Conservation (phyloP, 2,113 vertebrate genomes). For the Entelurus aequoreus region DNA sequence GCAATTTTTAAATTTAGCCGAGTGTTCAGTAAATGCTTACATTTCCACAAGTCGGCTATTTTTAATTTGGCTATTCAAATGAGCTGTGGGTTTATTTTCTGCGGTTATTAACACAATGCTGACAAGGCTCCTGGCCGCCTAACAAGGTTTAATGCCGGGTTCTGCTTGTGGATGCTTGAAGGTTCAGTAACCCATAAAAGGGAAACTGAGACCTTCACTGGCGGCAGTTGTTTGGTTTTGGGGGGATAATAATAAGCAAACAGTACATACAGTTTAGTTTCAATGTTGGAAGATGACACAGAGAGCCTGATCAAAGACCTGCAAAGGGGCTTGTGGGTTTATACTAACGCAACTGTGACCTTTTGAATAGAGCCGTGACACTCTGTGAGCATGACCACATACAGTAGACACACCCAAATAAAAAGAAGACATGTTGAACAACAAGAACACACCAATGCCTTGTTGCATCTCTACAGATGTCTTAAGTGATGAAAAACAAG, state of each 20-base stretch:
- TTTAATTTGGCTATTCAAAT: background rate
- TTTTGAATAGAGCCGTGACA: constrained; percentile 27
- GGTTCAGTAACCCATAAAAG: background rate
- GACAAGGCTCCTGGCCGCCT: background rate
- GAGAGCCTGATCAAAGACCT: background rate
- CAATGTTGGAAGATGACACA: background rate
- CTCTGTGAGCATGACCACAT: constrained; percentile 21
- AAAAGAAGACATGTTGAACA: constrained; percentile 13
- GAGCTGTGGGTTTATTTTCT: background rate
- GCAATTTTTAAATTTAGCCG: too few relatives aligned
- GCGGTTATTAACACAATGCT: background rate
- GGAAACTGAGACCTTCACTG: background rate
- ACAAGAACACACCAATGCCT: constrained; percentile 41
- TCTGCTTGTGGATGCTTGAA: background rate
- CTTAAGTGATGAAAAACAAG: constrained; percentile 3
- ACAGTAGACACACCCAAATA: constrained; percentile 16
- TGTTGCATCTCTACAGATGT: constrained; percentile 41
- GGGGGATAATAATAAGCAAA: too few relatives aligned
- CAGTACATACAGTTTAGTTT: background rate
- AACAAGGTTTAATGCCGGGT: background rate
- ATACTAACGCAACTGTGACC: constrained; percentile 22
- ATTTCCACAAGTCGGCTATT: background rate
- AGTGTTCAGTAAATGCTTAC: background rate
- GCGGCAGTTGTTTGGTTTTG: background rate
- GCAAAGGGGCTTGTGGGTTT: background rate